phyloP scores from a whole-genome alignment of 2,113 vertebrate species.

The Poicephalus meyeri region DNA sequence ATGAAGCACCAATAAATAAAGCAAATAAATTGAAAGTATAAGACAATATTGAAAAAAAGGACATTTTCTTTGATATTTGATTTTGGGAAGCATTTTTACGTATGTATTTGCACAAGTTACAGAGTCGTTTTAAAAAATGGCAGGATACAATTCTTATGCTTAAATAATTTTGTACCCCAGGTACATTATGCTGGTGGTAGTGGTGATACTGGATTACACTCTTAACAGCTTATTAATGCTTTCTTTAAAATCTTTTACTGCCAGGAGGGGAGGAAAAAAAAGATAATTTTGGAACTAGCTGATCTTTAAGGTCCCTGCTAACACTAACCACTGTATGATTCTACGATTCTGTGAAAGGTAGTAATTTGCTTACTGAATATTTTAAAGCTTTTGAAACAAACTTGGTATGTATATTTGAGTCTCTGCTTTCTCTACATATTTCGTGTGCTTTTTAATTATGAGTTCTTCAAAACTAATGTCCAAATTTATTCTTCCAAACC shows the following conservation, averaged over 20 bases:
- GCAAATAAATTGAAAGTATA: not conserved
- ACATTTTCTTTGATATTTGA: not conserved
- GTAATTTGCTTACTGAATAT: not conserved
- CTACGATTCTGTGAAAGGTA: not conserved
- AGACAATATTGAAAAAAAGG: not conserved
- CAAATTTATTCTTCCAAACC: not conserved
- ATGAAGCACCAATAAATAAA: not conserved
- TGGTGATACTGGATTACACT: not conserved
- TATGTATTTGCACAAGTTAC: rapidly evolving
- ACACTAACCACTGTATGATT: not conserved
- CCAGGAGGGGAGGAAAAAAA: not conserved
- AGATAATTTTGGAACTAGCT: not conserved
- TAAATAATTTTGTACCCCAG: not conserved
- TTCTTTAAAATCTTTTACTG: not conserved
- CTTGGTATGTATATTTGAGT: not conserved
- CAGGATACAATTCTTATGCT: not conserved
- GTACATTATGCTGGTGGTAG: not conserved
- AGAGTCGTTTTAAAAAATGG: rapidly evolving
- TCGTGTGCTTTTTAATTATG: not conserved
- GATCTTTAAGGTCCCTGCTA: not conserved
- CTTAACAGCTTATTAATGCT: not conserved
- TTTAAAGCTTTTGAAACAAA: not conserved
- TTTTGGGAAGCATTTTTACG: not conserved
- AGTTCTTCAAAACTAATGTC: not conserved
- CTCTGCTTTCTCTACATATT: not conserved